Percentiles rank a stretch among this genome's conserved stretches.
Conservation (phyloP, 53 echinoderm and acorn worm species). For the Crossaster papposus region DNA sequence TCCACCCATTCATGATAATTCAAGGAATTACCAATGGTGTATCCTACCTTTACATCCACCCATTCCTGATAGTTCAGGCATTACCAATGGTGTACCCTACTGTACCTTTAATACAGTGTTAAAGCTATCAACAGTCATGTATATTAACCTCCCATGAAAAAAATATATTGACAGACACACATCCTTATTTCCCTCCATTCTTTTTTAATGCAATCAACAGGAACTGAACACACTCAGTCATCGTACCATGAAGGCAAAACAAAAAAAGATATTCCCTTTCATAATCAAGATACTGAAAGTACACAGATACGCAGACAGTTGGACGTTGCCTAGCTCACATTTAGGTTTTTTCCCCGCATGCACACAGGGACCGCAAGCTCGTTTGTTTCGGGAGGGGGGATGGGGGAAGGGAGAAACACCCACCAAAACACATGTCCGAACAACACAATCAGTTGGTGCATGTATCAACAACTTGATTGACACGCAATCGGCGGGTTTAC, state of each 20-base stretch:
- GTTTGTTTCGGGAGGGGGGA: conserved; percentile 19
- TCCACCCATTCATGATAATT: too few relatives aligned
- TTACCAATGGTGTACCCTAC: too few relatives aligned
- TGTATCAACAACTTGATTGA: not conserved
- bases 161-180: too few relatives aligned
- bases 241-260: not conserved
- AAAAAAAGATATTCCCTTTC: not conserved
- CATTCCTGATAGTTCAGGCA: too few relatives aligned
- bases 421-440: conserved; percentile 5
- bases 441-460: conserved; percentile 7
- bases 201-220: not conserved
- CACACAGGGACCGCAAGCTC: too few relatives aligned
- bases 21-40: too few relatives aligned
- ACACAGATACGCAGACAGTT: not conserved
- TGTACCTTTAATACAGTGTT: too few relatives aligned
- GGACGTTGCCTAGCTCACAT: not conserved
- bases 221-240: not conserved
- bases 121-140: too few relatives aligned
- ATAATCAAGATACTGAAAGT: not conserved
- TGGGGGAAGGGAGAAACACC: conserved; percentile 14
- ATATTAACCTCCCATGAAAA: too few relatives aligned
- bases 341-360: not conserved
- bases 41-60: too few relatives aligned
- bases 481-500: not conserved
- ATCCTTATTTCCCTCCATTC: not conserved